Base-by-base conservation (phyloP, 2,113 vertebrate genomes). In the Eulemur macaco region DNA sequence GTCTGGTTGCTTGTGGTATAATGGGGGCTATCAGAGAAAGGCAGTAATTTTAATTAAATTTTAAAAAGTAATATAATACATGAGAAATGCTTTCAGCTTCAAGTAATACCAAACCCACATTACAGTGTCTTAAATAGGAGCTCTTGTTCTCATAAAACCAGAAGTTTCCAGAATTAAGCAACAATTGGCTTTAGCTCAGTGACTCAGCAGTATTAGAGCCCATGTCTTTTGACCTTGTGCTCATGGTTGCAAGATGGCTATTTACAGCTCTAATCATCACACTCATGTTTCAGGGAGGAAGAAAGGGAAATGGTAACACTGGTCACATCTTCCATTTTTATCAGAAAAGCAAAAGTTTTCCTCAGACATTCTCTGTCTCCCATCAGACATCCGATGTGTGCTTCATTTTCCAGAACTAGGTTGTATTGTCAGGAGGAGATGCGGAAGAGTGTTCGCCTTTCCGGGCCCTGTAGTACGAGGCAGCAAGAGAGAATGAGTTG, bases 331-430 rank as follows among this genome's bases (percentile, higher is more conserved):
- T 86, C 27, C 52, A 7, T 81, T 80, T 91, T 64, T 20, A 25
- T 66, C 58, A 95, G 45, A 54, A 71, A 92, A 96, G 34, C 52
- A 77, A 25, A 50, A 69, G n/a, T 92, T 82, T 81, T 85, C 68
- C 39, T 93, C 20, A 84, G 5, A 85, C 31, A n/a, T 96, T 68
- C 31, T 63, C 11, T 85, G 84, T 92, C 60, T 83, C 39, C 58
- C 18, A 66, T 58, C 23, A 82, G 45, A 86, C 25, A 34, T 58
- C 11, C 12, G 25, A 25, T 17, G 21, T 63, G 34, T 50, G 6
- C 27, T 54, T 86, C n/a, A 9, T 92, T 92, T 94, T 86, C 60
- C 56, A 90, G 85, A 89, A 78, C 13, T n/a, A 34, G 34, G 37
- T 69, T 27, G 58, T 27, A 7, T 34, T 92, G 37, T 17, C 58